Evolutionary conservation across 1,140 invertebrate species (phyloP), one percentile per base, ranked within the genome.

Genomic region (Drosophila trapezifrons): DNA sequence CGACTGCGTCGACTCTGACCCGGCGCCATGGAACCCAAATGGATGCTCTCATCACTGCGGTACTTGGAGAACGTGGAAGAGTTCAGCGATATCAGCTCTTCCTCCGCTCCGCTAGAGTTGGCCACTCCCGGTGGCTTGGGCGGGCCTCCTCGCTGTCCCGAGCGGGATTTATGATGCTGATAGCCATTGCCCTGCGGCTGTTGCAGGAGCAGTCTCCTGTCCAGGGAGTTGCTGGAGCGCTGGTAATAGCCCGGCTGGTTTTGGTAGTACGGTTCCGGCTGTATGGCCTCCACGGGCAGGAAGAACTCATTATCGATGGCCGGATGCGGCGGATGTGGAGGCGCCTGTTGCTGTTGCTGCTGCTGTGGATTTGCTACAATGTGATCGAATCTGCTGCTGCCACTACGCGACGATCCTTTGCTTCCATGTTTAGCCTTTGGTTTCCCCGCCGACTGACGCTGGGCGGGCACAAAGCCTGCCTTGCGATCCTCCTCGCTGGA

Each of bases 41-140:
- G 94, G 47, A 94, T 92, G 59, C 94, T 95, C 76, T 95, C 95
- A 58, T 95, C 95, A 87, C 94, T 95, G 78, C 94, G 93, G 79
- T 95, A 95, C 78, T 93, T 93, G 32, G 93, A 92, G 74, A 94
- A 94, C 6, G 94, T 94, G 12, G 95, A 94, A 12, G 95, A 95
- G 74, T 93, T 94, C 20, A 93, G 92, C 2, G 95, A 95, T 63
- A 93, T 93, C 52, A 94, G 70, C 76, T 96, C 95, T 72, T 96
- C 96, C 63, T 96, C 96, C 0, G 57, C 63, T 45, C 95, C 63
- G 46, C 95, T 96, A 81, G 95, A 96, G 25, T 94, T 95, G n/a
- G 94, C 18, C 32, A 54, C 93, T n/a, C 74, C 75, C 0, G 77
- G 67, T 20, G 94, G 89, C 45, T 93, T 93, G 64, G 95, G 51